Evolutionary conservation across 2,797 vertebrate genomes (phyloP).

Genomic region (Sebastes iracundus): DNA sequence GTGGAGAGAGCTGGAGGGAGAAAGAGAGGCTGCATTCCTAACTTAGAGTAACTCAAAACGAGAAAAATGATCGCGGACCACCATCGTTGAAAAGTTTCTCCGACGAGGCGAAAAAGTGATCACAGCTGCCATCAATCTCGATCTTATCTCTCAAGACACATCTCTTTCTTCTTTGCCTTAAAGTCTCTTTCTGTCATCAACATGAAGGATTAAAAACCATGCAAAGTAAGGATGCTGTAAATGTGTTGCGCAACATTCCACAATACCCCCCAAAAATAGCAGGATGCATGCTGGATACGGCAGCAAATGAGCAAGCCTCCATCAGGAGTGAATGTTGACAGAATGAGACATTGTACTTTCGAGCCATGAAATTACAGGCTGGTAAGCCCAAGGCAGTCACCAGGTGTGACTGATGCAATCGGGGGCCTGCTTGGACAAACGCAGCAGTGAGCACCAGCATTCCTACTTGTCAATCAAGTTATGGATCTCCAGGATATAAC

Average conservation of each 20-base stretch:
- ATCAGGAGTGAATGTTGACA: slow-evolving; percentile 85
- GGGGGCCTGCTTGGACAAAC: slow-evolving; percentile 86
- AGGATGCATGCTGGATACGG: slow-evolving; percentile 29
- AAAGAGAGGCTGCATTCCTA: not conserved
- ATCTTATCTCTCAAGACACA: not conserved
- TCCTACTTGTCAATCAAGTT: slow-evolving; percentile 74
- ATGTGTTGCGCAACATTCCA: slow-evolving; percentile 8
- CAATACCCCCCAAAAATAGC: slow-evolving; percentile 3
- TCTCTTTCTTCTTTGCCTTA: not conserved
- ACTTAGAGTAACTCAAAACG: not conserved
- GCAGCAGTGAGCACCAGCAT: slow-evolving; percentile 73
- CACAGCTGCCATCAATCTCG: slow-evolving; percentile 23
- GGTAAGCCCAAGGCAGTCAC: slow-evolving; percentile 86
- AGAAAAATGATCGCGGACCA: slow-evolving; percentile 18
- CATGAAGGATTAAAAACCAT: not conserved
- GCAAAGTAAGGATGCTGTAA: slow-evolving; percentile 7
- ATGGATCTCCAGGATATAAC: slow-evolving; percentile 63
- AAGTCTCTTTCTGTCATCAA: not conserved
- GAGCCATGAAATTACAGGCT: slow-evolving; percentile 86
- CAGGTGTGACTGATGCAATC: slow-evolving; percentile 89
- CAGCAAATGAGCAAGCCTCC: slow-evolving; percentile 73
- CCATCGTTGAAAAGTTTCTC: slow-evolving; percentile 6
- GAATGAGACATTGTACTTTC: slow-evolving; percentile 87
- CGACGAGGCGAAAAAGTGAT: slow-evolving; percentile 7
- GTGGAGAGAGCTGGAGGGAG: not conserved